Evolutionary conservation across 2,113 vertebrate genomes (phyloP).

Genomic region (Urocolius indicus): DNA sequence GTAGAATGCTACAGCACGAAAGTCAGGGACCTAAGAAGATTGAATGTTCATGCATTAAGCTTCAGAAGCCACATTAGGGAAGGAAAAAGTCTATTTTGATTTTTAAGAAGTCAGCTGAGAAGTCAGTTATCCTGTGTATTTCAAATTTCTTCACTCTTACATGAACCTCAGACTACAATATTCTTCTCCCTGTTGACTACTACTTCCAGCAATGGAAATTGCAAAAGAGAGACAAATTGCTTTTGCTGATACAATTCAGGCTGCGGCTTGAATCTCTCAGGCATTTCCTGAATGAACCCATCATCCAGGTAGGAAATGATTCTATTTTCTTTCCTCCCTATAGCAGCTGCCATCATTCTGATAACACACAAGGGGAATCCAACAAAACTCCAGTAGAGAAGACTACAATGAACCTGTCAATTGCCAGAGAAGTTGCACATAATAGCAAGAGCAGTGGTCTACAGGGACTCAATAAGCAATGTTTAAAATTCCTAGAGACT

Average conservation of each 20-base stretch:
- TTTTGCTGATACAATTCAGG: not conserved
- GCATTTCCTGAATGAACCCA: constrained; percentile 35
- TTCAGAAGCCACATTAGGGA: not conserved
- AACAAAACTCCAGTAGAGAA: not conserved
- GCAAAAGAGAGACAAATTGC: constrained; percentile 20
- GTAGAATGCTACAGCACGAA: rapidly evolving
- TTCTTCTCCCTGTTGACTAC: not conserved
- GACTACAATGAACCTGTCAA: not conserved
- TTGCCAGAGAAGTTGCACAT: not conserved
- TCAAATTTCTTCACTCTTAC: not conserved
- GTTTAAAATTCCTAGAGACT: not conserved
- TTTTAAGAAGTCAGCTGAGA: constrained; percentile 8
- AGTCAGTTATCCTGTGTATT: not conserved
- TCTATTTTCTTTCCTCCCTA: constrained; percentile 1
- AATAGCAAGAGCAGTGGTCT: not conserved
- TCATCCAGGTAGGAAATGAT: constrained; percentile 31
- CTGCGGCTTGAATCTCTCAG: constrained; percentile 4
- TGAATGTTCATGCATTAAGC: not conserved
- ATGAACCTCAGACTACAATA: not conserved
- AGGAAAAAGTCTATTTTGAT: not conserved
- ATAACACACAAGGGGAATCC: not conserved
- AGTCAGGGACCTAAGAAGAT: not conserved
- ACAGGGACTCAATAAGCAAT: not conserved
- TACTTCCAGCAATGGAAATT: constrained; percentile 15
- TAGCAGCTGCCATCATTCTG: not conserved